Percentiles rank a stretch among this genome's conserved stretches.
phyloP scores from a whole-genome alignment of 2,113 vertebrate species.

The Notiomystis cincta region DNA sequence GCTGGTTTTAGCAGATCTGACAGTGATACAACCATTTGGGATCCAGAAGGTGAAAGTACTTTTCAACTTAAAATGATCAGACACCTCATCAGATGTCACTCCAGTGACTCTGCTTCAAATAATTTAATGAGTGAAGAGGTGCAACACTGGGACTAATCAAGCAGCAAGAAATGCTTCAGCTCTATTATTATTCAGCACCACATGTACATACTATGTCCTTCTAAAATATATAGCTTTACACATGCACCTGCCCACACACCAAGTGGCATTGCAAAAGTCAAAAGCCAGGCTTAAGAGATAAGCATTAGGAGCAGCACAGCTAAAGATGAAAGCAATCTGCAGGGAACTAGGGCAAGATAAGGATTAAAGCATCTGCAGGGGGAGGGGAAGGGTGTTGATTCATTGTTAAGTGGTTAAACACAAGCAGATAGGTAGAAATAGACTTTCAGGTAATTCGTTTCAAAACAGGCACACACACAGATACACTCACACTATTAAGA shows the following conservation, averaged over 20 bases:
- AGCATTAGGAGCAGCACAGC: background rate
- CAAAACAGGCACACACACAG: background rate
- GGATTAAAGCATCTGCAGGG: background rate
- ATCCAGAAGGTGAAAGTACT: background rate
- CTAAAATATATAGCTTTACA: background rate
- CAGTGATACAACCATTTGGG: background rate
- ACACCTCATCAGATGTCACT: slow-evolving; percentile 4
- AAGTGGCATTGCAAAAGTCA: background rate
- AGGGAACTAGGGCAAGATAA: slow-evolving; percentile 17
- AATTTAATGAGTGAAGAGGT: background rate
- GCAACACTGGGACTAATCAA: background rate
- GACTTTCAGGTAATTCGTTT: background rate
- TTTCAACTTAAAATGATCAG: background rate
- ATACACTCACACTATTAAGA: background rate
- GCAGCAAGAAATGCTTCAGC: background rate
- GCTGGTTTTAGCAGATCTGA: background rate
- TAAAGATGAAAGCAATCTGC: slow-evolving; percentile 2
- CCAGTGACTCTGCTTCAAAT: background rate
- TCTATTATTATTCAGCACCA: background rate
- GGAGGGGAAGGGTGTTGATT: background rate
- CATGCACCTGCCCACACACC: background rate
- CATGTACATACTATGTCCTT: background rate
- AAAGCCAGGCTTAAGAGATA: background rate
- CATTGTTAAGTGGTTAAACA: background rate
- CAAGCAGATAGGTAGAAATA: background rate